phyloP scores from a whole-genome alignment of 2,113 vertebrate genomes.

The Tenrec ecaudatus region DNA sequence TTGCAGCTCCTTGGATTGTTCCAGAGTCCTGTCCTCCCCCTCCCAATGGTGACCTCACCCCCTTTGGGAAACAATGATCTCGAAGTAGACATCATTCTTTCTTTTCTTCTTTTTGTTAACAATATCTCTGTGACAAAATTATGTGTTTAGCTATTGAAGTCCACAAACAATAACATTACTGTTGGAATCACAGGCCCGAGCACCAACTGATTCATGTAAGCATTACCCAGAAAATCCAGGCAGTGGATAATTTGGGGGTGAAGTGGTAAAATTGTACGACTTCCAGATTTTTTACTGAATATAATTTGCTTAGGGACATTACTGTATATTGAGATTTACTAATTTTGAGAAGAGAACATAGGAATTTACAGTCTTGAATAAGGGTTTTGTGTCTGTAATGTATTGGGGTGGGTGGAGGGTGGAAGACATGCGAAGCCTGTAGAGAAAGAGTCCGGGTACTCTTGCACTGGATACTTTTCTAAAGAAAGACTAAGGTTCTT shows the following conservation, averaged over 20 bases:
- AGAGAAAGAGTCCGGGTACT: background rate
- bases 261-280: background rate
- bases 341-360: background rate
- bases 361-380: background rate
- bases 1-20: too few relatives aligned
- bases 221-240: background rate
- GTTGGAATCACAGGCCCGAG: background rate
- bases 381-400: background rate
- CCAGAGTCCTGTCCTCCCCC: too few relatives aligned
- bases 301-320: slow-evolving; percentile 9
- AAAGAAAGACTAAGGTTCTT: slow-evolving; percentile 3
- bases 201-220: background rate
- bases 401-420: background rate
- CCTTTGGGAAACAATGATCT: background rate
- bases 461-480: background rate
- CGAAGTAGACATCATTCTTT: background rate
- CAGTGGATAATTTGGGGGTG: background rate
- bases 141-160: background rate
- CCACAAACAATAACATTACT: background rate
- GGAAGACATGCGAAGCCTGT: background rate
- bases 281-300: background rate
- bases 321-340: background rate
- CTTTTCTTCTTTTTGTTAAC: background rate
- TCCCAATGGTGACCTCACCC: too few relatives aligned
- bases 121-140: background rate